Evolutionary conservation across 2,888 invertebrate species (phyloP).

Genomic region (Ceriagrion tenellum): DNA sequence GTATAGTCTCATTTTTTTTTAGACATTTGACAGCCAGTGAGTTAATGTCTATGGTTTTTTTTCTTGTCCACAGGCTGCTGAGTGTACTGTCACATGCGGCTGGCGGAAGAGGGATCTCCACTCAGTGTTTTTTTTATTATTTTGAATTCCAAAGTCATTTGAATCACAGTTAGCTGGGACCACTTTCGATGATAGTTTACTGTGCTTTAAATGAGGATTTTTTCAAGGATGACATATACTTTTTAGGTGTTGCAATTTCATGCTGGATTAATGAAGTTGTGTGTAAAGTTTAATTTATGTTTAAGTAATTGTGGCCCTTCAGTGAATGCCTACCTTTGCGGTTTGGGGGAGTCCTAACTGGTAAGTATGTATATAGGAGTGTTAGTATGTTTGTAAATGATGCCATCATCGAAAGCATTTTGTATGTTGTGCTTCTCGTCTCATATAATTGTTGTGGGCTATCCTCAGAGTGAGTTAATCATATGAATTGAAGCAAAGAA

Average conservation of each 20-base stretch:
- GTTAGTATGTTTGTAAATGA: conserved; percentile 54
- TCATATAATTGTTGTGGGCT: conserved; percentile 46
- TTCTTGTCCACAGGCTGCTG: conserved; percentile 51
- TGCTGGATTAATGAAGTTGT: conserved; percentile 30
- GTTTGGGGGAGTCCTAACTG: conserved; percentile 65
- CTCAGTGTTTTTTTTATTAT: conserved; percentile 62
- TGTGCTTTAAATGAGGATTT: conserved; percentile 47
- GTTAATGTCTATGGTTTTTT: conserved; percentile 40
- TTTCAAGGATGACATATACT: conserved; percentile 41
- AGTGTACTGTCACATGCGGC: conserved; percentile 30
- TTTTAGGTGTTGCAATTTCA: conserved; percentile 42
- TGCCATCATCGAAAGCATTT: conserved; percentile 58
- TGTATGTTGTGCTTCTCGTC: conserved; percentile 56
- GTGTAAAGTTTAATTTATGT: conserved; percentile 62
- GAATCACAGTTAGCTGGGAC: conserved; percentile 64
- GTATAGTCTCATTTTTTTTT: no score
- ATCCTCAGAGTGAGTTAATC: conserved; percentile 42
- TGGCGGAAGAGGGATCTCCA: conserved; percentile 47
- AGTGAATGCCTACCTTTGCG: conserved; percentile 57
- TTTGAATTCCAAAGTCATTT: conserved; percentile 63
- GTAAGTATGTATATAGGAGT: conserved; percentile 65
- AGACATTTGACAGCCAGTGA: neutral
- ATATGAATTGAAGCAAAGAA: conserved; percentile 12
- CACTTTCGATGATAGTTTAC: conserved; percentile 51
- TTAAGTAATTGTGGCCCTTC: conserved; percentile 50